Evolutionary conservation across 37 sponge, comb jelly and placozoan genomes (phyloP).

Genomic region (Amphimedon queenslandica): DNA sequence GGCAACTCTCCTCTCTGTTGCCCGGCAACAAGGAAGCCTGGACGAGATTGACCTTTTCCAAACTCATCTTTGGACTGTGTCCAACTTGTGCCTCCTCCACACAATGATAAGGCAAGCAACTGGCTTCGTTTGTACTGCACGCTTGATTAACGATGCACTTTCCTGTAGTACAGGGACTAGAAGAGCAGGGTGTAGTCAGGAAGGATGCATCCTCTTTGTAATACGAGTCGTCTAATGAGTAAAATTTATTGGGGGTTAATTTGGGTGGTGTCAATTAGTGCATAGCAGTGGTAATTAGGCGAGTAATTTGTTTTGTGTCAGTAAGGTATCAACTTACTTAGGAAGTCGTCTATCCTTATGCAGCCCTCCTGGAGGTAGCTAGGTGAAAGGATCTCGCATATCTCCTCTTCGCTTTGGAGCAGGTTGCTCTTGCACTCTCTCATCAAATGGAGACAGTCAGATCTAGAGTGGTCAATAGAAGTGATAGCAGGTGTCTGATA

Average conservation of each 20-base stretch:
- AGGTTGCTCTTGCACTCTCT: conserved; percentile 27
- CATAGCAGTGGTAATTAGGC: not conserved
- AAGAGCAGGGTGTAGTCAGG: conserved; percentile 36
- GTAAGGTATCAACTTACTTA: conserved; percentile 4
- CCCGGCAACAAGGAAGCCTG: no score
- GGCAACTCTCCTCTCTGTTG: no score
- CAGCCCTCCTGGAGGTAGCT: conserved; percentile 10
- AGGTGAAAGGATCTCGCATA: conserved; percentile 53
- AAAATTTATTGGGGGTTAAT: not conserved
- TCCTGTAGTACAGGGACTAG: conserved; percentile 53
- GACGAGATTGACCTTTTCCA: no score
- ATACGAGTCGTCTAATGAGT: no score
- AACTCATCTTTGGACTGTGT: no score
- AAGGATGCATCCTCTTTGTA: not conserved
- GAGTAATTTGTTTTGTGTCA: not conserved
- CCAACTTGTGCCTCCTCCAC: conserved; percentile 19
- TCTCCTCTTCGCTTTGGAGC: not conserved
- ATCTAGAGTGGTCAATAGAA: conserved; percentile 19
- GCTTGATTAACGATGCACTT: conserved; percentile 43
- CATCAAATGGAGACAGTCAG: conserved; percentile 40
- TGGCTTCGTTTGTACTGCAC: conserved; percentile 14
- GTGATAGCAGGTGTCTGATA: no score
- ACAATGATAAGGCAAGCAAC: conserved; percentile 40
- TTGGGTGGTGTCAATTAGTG: not conserved
- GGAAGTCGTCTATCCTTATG: conserved; percentile 13